A percentile compares a stretch with the other conserved stretches of the same genome.
phyloP scores from a whole-genome alignment of 1,140 invertebrate species.

The Euwallacea similis region DNA sequence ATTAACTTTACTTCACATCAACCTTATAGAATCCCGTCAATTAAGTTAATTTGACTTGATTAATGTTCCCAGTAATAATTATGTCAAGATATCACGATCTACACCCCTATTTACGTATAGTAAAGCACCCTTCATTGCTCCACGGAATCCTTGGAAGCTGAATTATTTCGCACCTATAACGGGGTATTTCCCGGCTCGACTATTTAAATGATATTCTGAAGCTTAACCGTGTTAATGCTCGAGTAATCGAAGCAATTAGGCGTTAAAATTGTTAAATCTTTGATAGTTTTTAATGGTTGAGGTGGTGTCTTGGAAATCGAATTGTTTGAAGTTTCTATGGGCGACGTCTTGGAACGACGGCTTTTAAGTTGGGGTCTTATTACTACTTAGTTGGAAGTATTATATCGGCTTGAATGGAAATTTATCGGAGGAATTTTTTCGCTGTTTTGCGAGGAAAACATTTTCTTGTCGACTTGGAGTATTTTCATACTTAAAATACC shows the following conservation, averaged over 20 bases:
- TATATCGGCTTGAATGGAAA: no score
- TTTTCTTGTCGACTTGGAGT: no score
- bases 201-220: conserved; percentile 6
- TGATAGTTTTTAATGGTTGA: background rate
- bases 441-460: no score
- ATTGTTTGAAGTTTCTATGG: no score
- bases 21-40: no score
- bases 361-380: no score
- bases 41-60: background rate
- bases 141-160: background rate
- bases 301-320: no score
- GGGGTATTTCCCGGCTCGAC: background rate
- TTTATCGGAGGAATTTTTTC: no score
- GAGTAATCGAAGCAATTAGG: background rate
- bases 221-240: background rate
- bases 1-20: no score
- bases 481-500: no score
- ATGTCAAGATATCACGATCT: background rate
- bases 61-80: background rate
- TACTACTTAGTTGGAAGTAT: no score
- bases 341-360: no score
- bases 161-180: conserved; percentile 5
- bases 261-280: background rate
- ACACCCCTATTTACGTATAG: conserved; percentile 3
- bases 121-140: background rate